Conservation (phyloP, 30 jellyfish, hydroid and myxozoan species). For the Aurelia sp. region DNA sequence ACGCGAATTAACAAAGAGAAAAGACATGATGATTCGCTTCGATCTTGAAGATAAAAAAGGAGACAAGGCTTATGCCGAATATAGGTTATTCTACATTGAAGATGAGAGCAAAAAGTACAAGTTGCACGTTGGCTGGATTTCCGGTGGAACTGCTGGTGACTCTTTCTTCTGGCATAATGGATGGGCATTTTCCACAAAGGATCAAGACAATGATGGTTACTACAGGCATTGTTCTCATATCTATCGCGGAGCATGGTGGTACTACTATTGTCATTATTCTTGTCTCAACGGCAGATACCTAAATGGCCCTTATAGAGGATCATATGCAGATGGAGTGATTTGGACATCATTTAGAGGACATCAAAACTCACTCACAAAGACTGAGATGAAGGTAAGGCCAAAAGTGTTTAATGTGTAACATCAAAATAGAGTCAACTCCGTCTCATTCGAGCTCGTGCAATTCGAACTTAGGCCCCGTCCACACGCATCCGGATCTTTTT, state of each 20-base stretch:
- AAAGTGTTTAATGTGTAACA: no score
- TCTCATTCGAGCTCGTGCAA: no score
- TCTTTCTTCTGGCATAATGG: conserved; percentile 10
- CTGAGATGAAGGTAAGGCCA: conserved; percentile 45
- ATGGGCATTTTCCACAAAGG: conserved; percentile 24
- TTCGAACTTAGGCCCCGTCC: no score
- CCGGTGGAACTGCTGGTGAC: conserved; percentile 1
- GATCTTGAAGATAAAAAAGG: neutral
- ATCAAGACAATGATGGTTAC: neutral
- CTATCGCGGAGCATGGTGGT: conserved; percentile 59
- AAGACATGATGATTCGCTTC: no score
- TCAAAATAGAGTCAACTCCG: no score
- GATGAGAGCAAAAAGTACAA: neutral
- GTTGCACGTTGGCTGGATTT: neutral
- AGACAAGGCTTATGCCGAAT: neutral
- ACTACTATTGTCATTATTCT: conserved; percentile 16
- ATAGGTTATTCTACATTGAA: neutral
- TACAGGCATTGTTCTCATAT: neutral
- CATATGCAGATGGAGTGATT: conserved; percentile 36
- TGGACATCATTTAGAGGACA: neutral
- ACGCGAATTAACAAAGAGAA: no score
- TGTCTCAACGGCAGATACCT: conserved; percentile 37
- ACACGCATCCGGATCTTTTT: no score
- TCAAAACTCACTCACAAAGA: conserved; percentile 2
- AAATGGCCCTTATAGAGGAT: neutral